Base-by-base conservation (phyloP, 2,888 invertebrate genomes). In the Apodemia mormo region DNA sequence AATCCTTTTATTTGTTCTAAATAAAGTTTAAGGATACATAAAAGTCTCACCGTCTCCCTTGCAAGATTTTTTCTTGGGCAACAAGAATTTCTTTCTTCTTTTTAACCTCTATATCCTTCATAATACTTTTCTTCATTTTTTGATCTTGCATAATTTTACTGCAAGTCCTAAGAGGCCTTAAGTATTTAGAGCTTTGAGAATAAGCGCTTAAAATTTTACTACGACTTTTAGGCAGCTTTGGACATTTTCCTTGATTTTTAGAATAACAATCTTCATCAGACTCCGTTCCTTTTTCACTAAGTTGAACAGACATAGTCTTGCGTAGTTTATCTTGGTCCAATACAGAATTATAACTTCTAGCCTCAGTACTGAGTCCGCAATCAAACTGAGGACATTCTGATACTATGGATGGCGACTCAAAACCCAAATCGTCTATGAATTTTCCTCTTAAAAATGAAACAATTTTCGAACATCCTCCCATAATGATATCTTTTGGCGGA, bases 1-100 rank as follows among this genome's bases (percentile, higher is more conserved):
- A 2, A 9, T 40, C 1, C 40, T 8, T 40, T 8, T 7, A 1
- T 8, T 40, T 40, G 7, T 8, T 1, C 8, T 8, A 37, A 37
- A 37, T 37, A 37, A 37, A 37, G 37, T 40, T 40, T 40, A 40
- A 40, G 40, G 40, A 40, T 8, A 40, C 7, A 40, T 40, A 12
- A 45, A 22, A 40, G 30, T 9, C 89, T 87, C 85, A 96, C 96
- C 94, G 94, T 81, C 94, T 93, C 72, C 93, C 94, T 79, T 96
- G 95, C 68, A 96, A 79, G 73, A 94, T 92, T 76, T 90, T 91
- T 66, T 95, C 94, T 77, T 94, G 94, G 67, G 88, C 90, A 6
- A 79, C 87, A 65, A 95, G 79, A 72, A 95, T 80, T 40, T 94
- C 93, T 81, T 91, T 94, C 29, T 94, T 89, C 80, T 94, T 95